These are phyloP conservation scores for Danio jaintianensis DNA, from an alignment of 2,797 vertebrate genomes.

Conservation along the genomic window DNA sequence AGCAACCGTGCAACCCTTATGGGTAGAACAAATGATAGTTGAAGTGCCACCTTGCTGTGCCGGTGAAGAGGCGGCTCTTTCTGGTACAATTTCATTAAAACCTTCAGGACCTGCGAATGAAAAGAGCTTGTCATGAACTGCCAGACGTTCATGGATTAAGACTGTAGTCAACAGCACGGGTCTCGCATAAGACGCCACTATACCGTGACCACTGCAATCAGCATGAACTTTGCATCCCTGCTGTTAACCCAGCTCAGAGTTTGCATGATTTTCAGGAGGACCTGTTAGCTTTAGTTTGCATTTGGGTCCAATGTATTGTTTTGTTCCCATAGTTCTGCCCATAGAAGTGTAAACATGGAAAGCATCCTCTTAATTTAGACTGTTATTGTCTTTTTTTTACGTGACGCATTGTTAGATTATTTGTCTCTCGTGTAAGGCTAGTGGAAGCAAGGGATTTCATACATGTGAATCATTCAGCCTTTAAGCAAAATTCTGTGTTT, in stretches of 20 bases:
- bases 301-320: background rate
- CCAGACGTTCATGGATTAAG: conserved; percentile 41
- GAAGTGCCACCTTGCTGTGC: conserved; percentile 61
- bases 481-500: background rate
- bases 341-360: background rate
- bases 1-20: conserved; percentile 56
- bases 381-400: background rate
- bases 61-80: conserved; percentile 40
- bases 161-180: conserved; percentile 5
- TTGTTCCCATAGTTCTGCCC: background rate
- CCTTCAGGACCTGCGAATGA: conserved; percentile 50
- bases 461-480: background rate
- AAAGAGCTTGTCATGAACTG: conserved; percentile 33
- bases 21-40: conserved; percentile 61
- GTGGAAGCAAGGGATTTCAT: background rate
- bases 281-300: background rate
- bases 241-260: background rate
- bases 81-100: conserved; percentile 52
- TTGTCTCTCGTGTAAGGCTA: background rate
- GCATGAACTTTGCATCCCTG: background rate
- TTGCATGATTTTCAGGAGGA: background rate
- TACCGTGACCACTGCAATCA: background rate
- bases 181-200: background rate
- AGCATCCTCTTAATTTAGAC: background rate
- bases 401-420: background rate